A percentile compares a stretch with the other conserved stretches of the same genome.
phyloP scores from a whole-genome alignment of 1,140 invertebrate genomes.

The Octopus sinensis region DNA sequence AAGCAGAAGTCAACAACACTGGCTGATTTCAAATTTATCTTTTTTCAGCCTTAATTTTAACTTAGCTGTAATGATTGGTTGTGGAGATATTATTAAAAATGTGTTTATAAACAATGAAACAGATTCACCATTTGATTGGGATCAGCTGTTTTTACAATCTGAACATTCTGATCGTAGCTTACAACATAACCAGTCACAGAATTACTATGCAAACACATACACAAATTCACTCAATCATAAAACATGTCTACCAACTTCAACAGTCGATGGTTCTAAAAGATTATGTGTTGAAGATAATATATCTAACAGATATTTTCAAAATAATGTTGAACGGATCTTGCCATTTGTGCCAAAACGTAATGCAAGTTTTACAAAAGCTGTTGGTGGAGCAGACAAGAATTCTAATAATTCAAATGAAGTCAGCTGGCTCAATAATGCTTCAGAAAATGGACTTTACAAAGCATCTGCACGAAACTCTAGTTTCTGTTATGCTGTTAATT shows the following conservation, averaged over 20 bases:
- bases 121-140: background rate
- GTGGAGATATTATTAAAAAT: background rate
- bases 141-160: background rate
- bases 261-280: background rate
- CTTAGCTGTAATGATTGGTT: conserved; percentile 12
- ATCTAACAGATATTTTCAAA: background rate
- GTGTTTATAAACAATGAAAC: background rate
- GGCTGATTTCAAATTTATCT: no score
- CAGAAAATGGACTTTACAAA: conserved; percentile 6
- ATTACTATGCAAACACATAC: background rate
- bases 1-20: no score
- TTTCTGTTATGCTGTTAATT: background rate
- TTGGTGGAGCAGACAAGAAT: background rate
- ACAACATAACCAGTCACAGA: background rate
- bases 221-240: no score
- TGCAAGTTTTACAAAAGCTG: conserved; percentile 1
- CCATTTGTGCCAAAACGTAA: background rate
- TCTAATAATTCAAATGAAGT: background rate
- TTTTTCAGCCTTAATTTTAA: background rate
- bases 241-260: no score
- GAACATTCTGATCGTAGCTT: background rate
- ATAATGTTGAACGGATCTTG: background rate
- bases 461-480: background rate
- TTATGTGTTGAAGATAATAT: background rate
- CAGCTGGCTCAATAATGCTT: background rate